Conservation (phyloP, 2,113 vertebrate genomes). For the Sylvilagus bachmani region DNA sequence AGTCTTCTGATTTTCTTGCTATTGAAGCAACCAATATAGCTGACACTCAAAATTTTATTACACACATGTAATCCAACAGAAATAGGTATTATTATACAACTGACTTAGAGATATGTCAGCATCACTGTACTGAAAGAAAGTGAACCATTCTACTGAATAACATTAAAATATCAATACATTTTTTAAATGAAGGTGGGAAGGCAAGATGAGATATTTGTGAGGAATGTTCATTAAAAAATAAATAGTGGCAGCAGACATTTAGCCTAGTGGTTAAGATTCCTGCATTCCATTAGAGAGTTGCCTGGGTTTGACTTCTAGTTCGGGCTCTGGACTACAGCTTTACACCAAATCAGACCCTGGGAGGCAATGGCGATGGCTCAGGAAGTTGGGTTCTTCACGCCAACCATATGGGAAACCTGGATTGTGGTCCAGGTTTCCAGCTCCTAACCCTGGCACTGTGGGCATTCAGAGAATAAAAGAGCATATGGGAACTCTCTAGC, state of each 20-base stretch:
- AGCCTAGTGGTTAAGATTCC: too few species aligned
- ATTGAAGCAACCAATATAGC: neutral
- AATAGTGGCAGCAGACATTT: neutral
- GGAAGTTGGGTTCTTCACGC: too few species aligned
- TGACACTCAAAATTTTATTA: neutral
- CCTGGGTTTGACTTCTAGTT: too few species aligned
- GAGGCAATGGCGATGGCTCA: too few species aligned
- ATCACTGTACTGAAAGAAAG: neutral
- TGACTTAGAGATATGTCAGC: neutral
- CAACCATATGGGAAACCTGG: too few species aligned
- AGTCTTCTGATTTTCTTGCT: neutral
- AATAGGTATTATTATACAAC: neutral
- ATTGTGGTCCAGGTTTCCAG: too few species aligned
- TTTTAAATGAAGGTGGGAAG: neutral
- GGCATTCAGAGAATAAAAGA: too few species aligned
- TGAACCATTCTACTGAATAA: neutral
- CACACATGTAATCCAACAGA: slow-evolving; percentile 1
- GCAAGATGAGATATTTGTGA: neutral
- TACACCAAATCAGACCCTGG: neutral
- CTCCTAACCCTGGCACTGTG: too few species aligned
- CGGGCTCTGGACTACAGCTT: too few species aligned
- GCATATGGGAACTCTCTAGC: too few species aligned
- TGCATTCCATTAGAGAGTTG: too few species aligned
- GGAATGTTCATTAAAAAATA: slow-evolving; percentile 38
- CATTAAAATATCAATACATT: slow-evolving; percentile 17